Evolutionary conservation across 2,113 vertebrate genomes (phyloP).

Genomic region (Empidonax traillii): DNA sequence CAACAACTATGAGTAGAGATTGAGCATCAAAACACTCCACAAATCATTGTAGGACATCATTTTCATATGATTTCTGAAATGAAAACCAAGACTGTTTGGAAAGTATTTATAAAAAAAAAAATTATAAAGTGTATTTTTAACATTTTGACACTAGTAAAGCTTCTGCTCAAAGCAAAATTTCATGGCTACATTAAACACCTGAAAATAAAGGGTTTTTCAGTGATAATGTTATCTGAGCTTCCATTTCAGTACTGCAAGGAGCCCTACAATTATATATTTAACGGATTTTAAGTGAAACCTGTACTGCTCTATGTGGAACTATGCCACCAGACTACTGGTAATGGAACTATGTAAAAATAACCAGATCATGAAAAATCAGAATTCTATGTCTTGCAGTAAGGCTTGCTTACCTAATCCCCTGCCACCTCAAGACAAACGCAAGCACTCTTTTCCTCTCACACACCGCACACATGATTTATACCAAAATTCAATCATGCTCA

Average conservation of each 20-base stretch:
- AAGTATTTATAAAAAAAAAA: not conserved
- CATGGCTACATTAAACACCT: not conserved
- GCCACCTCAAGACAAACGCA: not conserved
- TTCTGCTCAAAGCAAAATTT: not conserved
- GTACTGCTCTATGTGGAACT: not conserved
- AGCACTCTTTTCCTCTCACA: not conserved
- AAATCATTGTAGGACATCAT: not conserved
- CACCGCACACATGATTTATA: not conserved
- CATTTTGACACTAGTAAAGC: not conserved
- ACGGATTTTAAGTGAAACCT: slow-evolving; percentile 10
- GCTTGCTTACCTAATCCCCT: not conserved
- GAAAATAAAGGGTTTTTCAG: not conserved
- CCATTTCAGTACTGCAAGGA: not conserved
- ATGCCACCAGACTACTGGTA: not conserved
- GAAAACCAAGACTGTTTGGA: not conserved
- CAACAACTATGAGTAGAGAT: not conserved
- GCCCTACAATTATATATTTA: not conserved
- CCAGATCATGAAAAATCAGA: not conserved
- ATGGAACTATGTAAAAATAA: not conserved
- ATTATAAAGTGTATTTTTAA: not conserved
- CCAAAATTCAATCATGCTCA: slow-evolving; percentile 66
- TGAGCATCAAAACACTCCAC: not conserved
- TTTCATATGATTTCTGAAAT: not conserved
- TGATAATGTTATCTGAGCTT: not conserved
- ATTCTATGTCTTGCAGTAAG: not conserved